phyloP scores from a whole-genome alignment of 2,797 vertebrate genomes.

The Takifugu rubripes region DNA sequence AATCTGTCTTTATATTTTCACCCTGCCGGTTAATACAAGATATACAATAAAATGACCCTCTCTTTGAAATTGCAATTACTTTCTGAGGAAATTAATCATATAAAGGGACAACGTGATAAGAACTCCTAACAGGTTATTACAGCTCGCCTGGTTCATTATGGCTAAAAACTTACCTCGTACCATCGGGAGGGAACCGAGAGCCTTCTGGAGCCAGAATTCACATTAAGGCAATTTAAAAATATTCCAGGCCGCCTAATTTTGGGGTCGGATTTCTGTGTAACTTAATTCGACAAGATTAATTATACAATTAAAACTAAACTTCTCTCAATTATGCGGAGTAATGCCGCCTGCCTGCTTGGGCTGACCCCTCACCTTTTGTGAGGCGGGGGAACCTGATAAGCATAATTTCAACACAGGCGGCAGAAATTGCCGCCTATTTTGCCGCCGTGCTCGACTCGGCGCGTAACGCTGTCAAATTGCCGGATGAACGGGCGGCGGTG shows the following conservation, averaged over 20 bases:
- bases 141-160: constrained; percentile 52
- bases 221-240: constrained; percentile 88
- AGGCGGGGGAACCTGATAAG: constrained; percentile 87
- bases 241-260: constrained; percentile 87
- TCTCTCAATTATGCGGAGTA: constrained; percentile 94
- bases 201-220: constrained; percentile 73
- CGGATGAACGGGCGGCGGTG: constrained; percentile 56
- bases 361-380: constrained; percentile 82
- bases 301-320: constrained; percentile 98
- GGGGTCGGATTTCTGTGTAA: constrained; percentile 88
- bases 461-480: constrained; percentile 70
- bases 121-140: constrained; percentile 75
- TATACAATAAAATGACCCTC: constrained; percentile 52
- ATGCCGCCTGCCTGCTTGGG: constrained; percentile 80
- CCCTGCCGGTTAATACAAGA: constrained; percentile 35
- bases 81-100: constrained; percentile 74
- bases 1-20: constrained; percentile 40
- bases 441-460: constrained; percentile 64
- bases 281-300: constrained; percentile 98
- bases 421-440: constrained; percentile 80
- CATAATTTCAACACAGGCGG: constrained; percentile 85
- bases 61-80: constrained; percentile 68
- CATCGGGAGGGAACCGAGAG: constrained; percentile 74
- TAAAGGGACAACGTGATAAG: constrained; percentile 73
- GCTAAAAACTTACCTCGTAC: constrained; percentile 63